Evolutionary conservation across 2,888 invertebrate genomes (phyloP), one percentile per base, ranked within the genome.

Genomic region (Patella pellucida): DNA sequence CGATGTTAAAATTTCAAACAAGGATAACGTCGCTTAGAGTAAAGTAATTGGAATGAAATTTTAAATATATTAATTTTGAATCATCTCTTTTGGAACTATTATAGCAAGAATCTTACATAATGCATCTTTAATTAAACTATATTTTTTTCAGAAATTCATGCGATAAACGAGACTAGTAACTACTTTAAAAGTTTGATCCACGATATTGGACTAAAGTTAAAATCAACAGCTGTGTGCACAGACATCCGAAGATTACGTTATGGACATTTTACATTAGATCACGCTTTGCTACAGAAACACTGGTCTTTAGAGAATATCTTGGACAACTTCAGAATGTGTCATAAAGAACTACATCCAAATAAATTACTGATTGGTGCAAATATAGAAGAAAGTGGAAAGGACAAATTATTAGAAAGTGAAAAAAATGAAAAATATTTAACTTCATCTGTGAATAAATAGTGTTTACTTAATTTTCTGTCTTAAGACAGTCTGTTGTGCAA

Each of bases 231-330:
- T 0, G 94, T 95, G 81, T 96, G 96, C 87, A 94, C 94, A 0
- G 94, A 93, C 14, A 92, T 98, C 11, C 94, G 96, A 79, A 96
- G 97, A 87, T 93, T 96, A 19, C 93, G 96, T 69, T 95, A 95
- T 86, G 97, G 97, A 31, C 94, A 94, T 85, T 98, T 98, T 89
- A 93, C 93, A 4, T 86, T 95, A 3, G 93, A 95, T 0, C 92
- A 95, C 84, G 94, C 97, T 0, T 91, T 99, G 23, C 91, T 98
- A 27, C 92, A 94, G 62, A 96, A 96, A 89, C 95, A 97, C 84
- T 97, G 89, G 88, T 81, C 77, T 16, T 56, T 85, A 5, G 78
- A 83, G 16, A 31, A 81, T 7, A 87, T 90, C 68, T 23, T 85
- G 0, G 77, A 80, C 14, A 90, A 89, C 77, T 85, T 90, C 50